Conservation (phyloP, 2,113 vertebrate genomes). For the Podiceps cristatus region DNA sequence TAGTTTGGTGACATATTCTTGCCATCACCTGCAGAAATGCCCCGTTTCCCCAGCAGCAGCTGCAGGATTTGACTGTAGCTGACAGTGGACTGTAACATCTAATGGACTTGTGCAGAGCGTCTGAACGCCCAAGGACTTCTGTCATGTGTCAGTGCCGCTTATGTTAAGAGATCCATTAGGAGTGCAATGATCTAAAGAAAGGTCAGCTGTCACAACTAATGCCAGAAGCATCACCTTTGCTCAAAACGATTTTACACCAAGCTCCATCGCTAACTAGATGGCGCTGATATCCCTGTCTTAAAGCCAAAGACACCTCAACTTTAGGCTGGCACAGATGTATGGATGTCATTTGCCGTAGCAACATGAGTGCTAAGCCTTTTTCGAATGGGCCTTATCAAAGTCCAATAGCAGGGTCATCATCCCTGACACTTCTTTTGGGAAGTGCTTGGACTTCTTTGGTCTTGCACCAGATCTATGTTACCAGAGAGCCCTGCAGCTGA, state of each 20-base stretch:
- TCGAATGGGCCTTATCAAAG: rapidly evolving
- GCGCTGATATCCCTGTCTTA: background rate
- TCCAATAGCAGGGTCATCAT: background rate
- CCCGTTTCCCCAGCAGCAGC: constrained; percentile 6
- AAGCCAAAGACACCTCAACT: background rate
- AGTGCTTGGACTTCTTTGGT: background rate
- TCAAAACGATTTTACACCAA: constrained; percentile 62
- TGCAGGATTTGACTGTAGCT: constrained; percentile 46
- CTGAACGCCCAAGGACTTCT: constrained; percentile 60
- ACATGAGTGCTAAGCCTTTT: background rate
- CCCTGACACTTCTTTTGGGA: background rate
- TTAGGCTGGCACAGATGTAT: background rate
- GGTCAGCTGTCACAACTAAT: constrained; percentile 71
- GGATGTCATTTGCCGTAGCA: background rate
- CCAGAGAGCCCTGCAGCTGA: background rate
- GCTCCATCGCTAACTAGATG: constrained; percentile 57
- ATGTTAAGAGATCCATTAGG: constrained; percentile 69
- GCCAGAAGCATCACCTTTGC: constrained; percentile 64
- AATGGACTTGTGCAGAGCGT: constrained; percentile 52
- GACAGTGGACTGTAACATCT: constrained; percentile 65
- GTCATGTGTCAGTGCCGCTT: constrained; percentile 73
- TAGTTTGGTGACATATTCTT: constrained; percentile 62
- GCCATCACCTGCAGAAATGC: constrained; percentile 62
- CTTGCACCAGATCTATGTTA: background rate
- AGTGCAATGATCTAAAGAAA: constrained; percentile 66